Conservation (phyloP, 2,888 invertebrate species). For the Hydriomena furcata region DNA sequence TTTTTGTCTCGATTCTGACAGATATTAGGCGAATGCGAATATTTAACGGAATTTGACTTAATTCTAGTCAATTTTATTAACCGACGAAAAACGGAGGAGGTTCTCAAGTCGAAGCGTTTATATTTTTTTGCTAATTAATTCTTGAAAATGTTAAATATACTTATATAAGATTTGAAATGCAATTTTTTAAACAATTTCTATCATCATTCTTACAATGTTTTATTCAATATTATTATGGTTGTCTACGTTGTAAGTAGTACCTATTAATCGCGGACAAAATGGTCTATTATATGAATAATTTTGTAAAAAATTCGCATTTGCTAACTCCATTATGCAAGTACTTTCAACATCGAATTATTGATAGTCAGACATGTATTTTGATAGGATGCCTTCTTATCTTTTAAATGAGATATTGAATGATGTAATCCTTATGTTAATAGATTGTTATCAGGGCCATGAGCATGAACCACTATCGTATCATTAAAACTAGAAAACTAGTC, state of each 20-base stretch:
- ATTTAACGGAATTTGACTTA: conserved; percentile 17
- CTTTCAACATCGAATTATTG: neutral
- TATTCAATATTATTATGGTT: too few species aligned
- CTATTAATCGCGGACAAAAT: neutral
- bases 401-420: neutral
- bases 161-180: neutral
- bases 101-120: too few species aligned
- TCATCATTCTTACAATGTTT: too few species aligned
- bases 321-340: neutral
- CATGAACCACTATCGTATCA: too few species aligned
- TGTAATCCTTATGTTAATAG: neutral
- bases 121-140: too few species aligned
- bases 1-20: conserved; percentile 23
- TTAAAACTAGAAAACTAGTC: too few species aligned
- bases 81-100: too few species aligned
- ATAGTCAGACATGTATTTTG: neutral
- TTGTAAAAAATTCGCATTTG: conserved; percentile 23
- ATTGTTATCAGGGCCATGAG: too few species aligned
- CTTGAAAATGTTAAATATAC: too few species aligned
- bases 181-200: neutral
- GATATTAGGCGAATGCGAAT: conserved; percentile 22
- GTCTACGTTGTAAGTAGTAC: too few species aligned
- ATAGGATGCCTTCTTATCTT: neutral
- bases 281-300: neutral
- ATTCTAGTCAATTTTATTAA: conserved; percentile 25